Evolutionary conservation across 1,140 invertebrate genomes (phyloP).

Genomic region (Heliconius hewitsoni): DNA sequence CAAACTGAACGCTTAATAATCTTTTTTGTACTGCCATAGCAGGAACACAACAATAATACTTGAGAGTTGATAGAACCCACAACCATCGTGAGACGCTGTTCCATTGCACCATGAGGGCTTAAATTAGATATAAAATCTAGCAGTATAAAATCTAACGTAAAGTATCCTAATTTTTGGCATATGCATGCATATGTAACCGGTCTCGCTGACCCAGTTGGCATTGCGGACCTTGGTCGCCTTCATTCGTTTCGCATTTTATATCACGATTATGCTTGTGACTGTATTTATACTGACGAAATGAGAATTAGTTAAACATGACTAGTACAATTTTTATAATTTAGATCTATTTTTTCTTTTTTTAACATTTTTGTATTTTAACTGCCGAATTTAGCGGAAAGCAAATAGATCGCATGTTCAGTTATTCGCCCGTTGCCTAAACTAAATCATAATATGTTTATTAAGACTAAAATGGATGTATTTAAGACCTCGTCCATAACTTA

Average conservation of each 20-base stretch:
- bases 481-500: too few relatives aligned
- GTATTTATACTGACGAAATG: slow-evolving; percentile 1
- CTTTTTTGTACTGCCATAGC: too few relatives aligned
- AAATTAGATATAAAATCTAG: not conserved
- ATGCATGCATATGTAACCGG: slow-evolving; percentile 36
- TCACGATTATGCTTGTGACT: not conserved
- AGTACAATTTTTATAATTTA: too few relatives aligned
- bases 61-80: too few relatives aligned
- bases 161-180: slow-evolving; percentile 14
- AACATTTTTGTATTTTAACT: too few relatives aligned
- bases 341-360: too few relatives aligned
- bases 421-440: too few relatives aligned
- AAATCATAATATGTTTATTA: not conserved
- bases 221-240: slow-evolving; percentile 46
- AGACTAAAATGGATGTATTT: not conserved
- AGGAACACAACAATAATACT: too few relatives aligned
- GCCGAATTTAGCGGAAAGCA: too few relatives aligned
- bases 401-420: too few relatives aligned
- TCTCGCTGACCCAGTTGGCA: slow-evolving; percentile 46
- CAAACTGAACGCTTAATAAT: too few relatives aligned
- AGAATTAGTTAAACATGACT: too few relatives aligned
- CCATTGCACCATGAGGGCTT: not conserved
- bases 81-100: not conserved
- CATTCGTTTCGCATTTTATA: slow-evolving; percentile 40
- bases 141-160: not conserved